phyloP scores from a whole-genome alignment of 2,888 invertebrate genomes.

The Hylaea fasciaria region DNA sequence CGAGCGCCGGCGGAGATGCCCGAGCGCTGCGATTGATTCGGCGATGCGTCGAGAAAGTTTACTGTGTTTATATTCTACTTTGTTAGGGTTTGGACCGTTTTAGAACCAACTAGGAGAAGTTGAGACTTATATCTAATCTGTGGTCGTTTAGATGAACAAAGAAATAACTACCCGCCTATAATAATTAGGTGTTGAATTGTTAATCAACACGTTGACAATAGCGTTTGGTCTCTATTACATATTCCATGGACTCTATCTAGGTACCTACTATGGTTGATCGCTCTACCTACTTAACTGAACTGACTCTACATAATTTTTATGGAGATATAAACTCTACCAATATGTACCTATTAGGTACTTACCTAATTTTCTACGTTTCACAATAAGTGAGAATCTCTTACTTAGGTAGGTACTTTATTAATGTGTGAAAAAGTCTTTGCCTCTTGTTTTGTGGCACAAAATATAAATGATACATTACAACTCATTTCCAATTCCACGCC shows the following conservation, averaged over 20 bases:
- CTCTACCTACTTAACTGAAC: too few relatives aligned
- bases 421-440: too few relatives aligned
- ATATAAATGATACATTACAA: not conserved
- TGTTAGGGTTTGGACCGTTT: conserved; percentile 36
- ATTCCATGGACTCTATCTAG: too few relatives aligned
- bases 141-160: conserved; percentile 17
- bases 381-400: too few relatives aligned
- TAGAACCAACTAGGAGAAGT: conserved; percentile 30
- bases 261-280: too few relatives aligned
- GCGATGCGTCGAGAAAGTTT: conserved; percentile 56
- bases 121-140: conserved; percentile 11
- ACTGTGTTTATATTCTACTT: conserved; percentile 49
- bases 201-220: not conserved
- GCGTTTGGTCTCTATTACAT: not conserved
- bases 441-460: not conserved
- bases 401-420: too few relatives aligned
- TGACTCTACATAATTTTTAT: too few relatives aligned
- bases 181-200: conserved; percentile 1
- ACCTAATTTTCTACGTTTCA: too few relatives aligned
- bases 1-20: conserved; percentile 53
- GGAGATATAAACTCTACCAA: too few relatives aligned
- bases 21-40: conserved; percentile 66
- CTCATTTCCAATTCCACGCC: conserved; percentile 27
- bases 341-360: too few relatives aligned
- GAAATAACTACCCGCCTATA: too few relatives aligned